Evolutionary conservation across 2,797 vertebrate species (phyloP).

Genomic region (Podargus strigoides): DNA sequence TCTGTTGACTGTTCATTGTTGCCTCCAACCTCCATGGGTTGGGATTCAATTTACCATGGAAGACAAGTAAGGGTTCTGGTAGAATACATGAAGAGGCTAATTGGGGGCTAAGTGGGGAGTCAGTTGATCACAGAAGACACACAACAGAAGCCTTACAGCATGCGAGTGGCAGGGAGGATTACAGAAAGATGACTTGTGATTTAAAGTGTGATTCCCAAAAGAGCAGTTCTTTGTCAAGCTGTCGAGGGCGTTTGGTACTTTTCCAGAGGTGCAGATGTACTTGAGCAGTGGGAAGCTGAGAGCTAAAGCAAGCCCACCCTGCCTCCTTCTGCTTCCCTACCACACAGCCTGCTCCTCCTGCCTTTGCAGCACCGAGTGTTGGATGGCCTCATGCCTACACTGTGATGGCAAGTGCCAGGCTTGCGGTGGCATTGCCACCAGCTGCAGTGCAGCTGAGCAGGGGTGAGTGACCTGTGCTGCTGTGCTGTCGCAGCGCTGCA

Average conservation of each 20-base stretch:
- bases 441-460: background rate
- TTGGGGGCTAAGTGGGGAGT: background rate
- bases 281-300: background rate
- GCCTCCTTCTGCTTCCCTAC: background rate
- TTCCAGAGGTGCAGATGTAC: slow-evolving; percentile 25
- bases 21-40: background rate
- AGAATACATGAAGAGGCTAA: background rate
- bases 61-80: background rate
- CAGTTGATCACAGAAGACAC: background rate
- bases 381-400: fast-evolving
- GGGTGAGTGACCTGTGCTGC: background rate
- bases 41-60: background rate
- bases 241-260: background rate
- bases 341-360: background rate
- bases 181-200: background rate
- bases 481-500: fast-evolving
- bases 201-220: background rate
- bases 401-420: background rate
- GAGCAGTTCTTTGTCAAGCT: background rate
- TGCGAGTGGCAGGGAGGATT: background rate
- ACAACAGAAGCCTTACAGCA: background rate
- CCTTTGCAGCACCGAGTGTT: background rate
- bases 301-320: background rate
- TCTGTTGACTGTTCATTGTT: background rate
- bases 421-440: background rate